Base-by-base conservation (phyloP, 1,140 invertebrate genomes). In the Ostrea denselamellosa region DNA sequence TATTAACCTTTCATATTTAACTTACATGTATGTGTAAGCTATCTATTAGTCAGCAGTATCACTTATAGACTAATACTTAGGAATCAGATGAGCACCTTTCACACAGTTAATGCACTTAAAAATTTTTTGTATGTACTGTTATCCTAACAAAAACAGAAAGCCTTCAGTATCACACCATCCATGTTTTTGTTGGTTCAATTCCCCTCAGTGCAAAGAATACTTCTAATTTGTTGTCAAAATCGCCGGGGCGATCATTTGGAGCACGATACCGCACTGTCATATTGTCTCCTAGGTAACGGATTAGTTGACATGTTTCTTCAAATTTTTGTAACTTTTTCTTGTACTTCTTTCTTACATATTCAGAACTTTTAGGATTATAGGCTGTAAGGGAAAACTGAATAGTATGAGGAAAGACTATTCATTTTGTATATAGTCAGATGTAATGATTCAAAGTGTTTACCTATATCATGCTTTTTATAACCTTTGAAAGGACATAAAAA, bases 301-400 rank as follows among this genome's bases (percentile, higher is more conserved):
- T 95, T 65, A 95, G 91, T 85, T 93, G 85, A 92, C 95, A 95
- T 5, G 93, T 94, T 62, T 95, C 93, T 85, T 95, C 94, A 93
- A 94, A 95, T 84, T 94, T 90, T 77, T 93, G 88, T 83, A 95
- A 91, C 89, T 95, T 95, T 87, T 94, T 91, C 87, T 93, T 94
- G 90, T 95, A 95, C 89, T 95, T 95, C 87, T 94, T 94, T 77
- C 93, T 90, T 9, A 95, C 90, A 89, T 95, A 95, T 8, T 94
- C 94, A n/a, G 94, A 93, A 90, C 92, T 95, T 85, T 93, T 95
- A 10, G 94, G 93, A 90, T 95, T 95, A 90, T 93, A 94, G 54
- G 95, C 95, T 95, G 91, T 62, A 93, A 92, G 85, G 53, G 58
- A 88, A 88, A 81, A 68, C 17, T 52, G 34, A 51, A 58, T 3